Evolutionary conservation across 1,140 invertebrate species (phyloP).

Genomic region (Magallana angulata): DNA sequence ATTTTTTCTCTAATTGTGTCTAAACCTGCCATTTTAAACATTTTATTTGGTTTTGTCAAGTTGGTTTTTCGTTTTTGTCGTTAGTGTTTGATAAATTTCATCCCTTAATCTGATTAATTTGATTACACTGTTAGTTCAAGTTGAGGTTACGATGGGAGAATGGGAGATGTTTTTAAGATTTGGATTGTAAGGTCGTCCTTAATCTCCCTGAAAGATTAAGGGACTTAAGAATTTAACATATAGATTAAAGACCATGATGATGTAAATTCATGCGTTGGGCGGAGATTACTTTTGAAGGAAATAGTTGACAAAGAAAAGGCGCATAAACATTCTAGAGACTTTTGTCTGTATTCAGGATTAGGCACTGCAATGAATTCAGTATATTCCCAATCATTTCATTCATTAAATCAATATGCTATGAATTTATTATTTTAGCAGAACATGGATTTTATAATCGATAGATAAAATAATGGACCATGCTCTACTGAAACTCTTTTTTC

Average conservation of each 20-base stretch:
- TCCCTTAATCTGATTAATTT: constrained; percentile 18
- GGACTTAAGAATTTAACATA: neutral
- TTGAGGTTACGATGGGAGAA: neutral
- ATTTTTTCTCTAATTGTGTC: neutral
- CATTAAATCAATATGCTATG: too few species aligned
- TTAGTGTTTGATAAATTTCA: constrained; percentile 1
- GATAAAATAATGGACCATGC: too few species aligned
- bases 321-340: too few species aligned
- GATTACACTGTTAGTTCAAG: neutral
- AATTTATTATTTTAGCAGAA: too few species aligned
- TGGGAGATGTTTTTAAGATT: neutral
- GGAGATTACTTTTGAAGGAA: too few species aligned
- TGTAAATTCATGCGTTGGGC: neutral
- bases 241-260: neutral
- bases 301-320: too few species aligned
- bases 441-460: too few species aligned
- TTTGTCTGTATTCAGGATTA: too few species aligned
- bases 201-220: constrained; percentile 21
- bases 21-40: neutral
- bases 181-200: neutral
- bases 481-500: too few species aligned
- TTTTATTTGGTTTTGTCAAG: neutral
- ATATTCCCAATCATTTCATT: too few species aligned
- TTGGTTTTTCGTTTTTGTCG: neutral
- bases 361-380: too few species aligned